Conservation (phyloP, 2,888 invertebrate species). For the Odontocerum albicorne region DNA sequence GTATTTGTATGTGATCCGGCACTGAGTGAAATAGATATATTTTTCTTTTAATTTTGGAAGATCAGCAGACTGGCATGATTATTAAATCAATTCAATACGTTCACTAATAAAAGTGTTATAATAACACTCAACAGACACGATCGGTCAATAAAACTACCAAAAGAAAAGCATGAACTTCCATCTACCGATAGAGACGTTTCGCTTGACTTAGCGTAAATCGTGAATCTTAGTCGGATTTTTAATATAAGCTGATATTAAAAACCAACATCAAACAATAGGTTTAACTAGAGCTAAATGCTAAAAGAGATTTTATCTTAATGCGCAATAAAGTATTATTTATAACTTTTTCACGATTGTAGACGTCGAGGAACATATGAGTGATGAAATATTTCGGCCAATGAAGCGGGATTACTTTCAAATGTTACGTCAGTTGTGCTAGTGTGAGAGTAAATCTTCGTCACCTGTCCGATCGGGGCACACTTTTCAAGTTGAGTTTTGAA, state of each 20-base stretch:
- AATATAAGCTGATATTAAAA: conserved; percentile 15
- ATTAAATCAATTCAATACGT: conserved; percentile 2
- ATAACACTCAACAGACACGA: conserved; percentile 8
- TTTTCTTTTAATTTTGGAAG: neutral
- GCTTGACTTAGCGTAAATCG: conserved; percentile 12
- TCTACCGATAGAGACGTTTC: conserved; percentile 23
- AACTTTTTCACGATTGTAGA: conserved; percentile 30
- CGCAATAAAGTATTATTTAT: conserved; percentile 28
- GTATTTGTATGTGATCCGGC: too few relatives aligned
- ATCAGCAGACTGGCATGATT: neutral
- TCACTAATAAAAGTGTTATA: neutral
- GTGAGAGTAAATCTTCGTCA: conserved; percentile 26
- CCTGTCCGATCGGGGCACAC: conserved; percentile 27
- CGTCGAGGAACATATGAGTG: neutral
- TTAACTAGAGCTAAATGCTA: conserved; percentile 22
- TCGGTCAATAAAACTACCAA: conserved; percentile 21
- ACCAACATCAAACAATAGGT: conserved; percentile 21
- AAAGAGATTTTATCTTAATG: conserved; percentile 31
- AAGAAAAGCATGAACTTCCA: neutral
- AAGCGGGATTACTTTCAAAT: conserved; percentile 24
- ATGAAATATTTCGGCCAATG: conserved; percentile 14
- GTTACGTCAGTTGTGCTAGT: conserved; percentile 7
- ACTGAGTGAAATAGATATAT: too few relatives aligned
- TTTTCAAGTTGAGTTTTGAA: too few relatives aligned
- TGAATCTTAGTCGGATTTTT: too few relatives aligned